Evolutionary conservation across 2,888 invertebrate genomes (phyloP).

Genomic region (Octonoba sinensis): DNA sequence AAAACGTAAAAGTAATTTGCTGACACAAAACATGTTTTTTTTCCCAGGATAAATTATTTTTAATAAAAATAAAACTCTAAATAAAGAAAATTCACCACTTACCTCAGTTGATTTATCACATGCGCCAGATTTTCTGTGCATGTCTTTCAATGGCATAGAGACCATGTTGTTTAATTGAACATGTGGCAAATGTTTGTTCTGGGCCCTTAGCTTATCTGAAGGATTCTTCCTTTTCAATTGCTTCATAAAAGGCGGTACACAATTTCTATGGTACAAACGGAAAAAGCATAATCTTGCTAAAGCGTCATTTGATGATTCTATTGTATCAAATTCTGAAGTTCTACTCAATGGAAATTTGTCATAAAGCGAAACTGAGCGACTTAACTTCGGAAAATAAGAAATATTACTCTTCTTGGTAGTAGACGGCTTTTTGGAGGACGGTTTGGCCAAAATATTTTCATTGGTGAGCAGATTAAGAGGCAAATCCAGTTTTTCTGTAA

Average conservation of each 20-base stretch:
- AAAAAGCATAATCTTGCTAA: conserved; percentile 44
- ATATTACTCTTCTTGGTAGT: conserved; percentile 1
- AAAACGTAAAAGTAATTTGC: too few relatives aligned
- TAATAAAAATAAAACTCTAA: too few relatives aligned
- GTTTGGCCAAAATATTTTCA: conserved; percentile 9
- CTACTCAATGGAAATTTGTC: conserved; percentile 45
- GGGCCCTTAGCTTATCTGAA: neutral
- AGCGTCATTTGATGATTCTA: conserved; percentile 11
- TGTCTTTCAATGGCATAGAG: too few relatives aligned
- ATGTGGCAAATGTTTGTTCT: too few relatives aligned
- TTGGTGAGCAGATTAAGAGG: neutral
- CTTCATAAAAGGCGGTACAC: conserved; percentile 29
- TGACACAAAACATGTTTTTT: too few relatives aligned
- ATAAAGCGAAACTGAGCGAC: conserved; percentile 41
- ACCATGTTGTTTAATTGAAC: too few relatives aligned
- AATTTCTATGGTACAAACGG: conserved; percentile 25
- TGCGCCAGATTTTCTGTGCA: too few relatives aligned
- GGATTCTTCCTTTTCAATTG: conserved; percentile 18
- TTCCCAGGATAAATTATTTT: too few relatives aligned
- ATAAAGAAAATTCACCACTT: too few relatives aligned
- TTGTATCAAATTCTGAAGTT: conserved; percentile 16
- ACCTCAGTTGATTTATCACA: too few relatives aligned
- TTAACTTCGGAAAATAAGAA: conserved; percentile 20
- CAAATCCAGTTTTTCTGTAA: conserved; percentile 19
- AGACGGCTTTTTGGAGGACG: neutral